phyloP scores from a whole-genome alignment of 2,113 vertebrate genomes.

The Gyps fulvus region DNA sequence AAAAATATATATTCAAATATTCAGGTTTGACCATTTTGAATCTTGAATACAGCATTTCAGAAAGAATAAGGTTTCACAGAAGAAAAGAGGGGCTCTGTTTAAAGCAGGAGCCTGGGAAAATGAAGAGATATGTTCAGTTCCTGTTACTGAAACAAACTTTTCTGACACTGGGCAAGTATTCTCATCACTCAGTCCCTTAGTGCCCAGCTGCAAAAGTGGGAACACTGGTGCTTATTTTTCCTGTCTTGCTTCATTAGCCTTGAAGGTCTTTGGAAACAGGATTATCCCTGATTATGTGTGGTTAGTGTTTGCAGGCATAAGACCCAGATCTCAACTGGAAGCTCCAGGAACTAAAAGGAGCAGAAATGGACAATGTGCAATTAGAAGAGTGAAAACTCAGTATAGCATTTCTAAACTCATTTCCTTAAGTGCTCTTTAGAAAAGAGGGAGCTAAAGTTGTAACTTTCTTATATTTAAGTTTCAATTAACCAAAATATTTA shows the following conservation, averaged over 20 bases:
- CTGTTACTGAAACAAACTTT: slow-evolving; percentile 2
- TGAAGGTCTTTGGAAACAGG: not conserved
- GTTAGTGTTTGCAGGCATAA: not conserved
- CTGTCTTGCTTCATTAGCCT: not conserved
- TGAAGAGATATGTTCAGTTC: not conserved
- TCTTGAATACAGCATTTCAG: not conserved
- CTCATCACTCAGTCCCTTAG: not conserved
- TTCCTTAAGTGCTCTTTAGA: not conserved
- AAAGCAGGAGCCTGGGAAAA: slow-evolving; percentile 17
- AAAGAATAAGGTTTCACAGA: slow-evolving; percentile 21
- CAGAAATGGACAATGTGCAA: not conserved
- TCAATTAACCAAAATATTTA: not conserved
- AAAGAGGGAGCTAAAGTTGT: not conserved
- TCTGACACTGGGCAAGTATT: not conserved
- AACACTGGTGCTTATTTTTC: slow-evolving; percentile 33
- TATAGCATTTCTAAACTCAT: not conserved
- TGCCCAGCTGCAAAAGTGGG: not conserved
- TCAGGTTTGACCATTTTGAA: not conserved
- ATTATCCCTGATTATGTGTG: not conserved
- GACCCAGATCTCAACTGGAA: not conserved
- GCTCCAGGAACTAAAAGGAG: not conserved
- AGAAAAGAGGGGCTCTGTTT: not conserved
- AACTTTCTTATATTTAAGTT: not conserved
- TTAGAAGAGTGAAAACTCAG: not conserved
- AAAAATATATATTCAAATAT: not conserved